Evolutionary conservation across 2,888 invertebrate genomes (phyloP), one percentile per base, ranked within the genome.

Genomic region (Lithophane semibrunnea): DNA sequence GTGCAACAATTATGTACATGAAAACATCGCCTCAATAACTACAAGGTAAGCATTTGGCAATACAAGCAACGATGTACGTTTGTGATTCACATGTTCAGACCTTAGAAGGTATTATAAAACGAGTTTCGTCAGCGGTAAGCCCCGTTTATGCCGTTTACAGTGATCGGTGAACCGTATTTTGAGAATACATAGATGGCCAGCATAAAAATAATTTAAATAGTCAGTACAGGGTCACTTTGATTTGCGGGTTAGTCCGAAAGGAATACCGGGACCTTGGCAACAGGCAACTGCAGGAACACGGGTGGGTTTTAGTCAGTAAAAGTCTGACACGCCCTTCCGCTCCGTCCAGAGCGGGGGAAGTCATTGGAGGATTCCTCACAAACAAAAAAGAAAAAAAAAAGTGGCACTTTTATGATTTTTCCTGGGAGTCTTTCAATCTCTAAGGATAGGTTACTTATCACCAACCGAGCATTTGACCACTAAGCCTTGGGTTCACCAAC

Each of bases 31-130:
- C 37, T 74, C 67, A 80, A 82, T 71, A 82, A 75, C 29, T 68
- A 80, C 88, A 86, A 88, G 87, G 86, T 80, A 86, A 88, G 73
- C 65, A 77, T 88, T 86, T 87, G 79, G 86, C 74, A 86, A 88
- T 66, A 60, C 69, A 77, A 73, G 56, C 77, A 75, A 64, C 63
- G 56, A 49, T 64, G 73, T 84, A 72, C 76, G 65, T 79, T 67
- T 80, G 63, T 79, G 76, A 86, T 80, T 82, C 79, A 86, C 76
- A 75, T 77, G 72, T 73, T 70, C 56, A 76, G 79, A 82, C 88
- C 88, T 87, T 79, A 83, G 64, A 72, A 56, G 60, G 77, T 56
- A 75, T 73, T 80, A 72, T 72, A 77, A 84, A 83, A 78, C 72
- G 66, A 16, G 49, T 84, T 81, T 73, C 84, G 81, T 84, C 56